These are phyloP conservation scores for Cyphomyrus discorhynchus DNA, from an alignment of 2,113 vertebrate species.

Conservation along the genomic window DNA sequence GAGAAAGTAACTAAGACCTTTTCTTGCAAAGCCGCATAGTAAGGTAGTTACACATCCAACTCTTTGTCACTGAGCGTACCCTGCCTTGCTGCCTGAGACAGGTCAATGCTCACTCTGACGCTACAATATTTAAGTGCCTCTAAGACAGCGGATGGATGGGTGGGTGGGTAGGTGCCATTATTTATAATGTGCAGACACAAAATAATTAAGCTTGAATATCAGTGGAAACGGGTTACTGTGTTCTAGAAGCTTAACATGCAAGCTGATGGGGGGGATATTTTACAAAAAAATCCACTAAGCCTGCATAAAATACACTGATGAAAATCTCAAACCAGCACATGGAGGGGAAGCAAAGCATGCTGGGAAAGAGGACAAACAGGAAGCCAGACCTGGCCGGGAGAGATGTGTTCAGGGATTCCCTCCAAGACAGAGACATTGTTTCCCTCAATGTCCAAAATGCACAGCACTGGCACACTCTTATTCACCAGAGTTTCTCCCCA, in stretches of 20 bases:
- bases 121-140: neutral
- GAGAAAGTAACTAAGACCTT: neutral
- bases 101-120: neutral
- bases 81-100: neutral
- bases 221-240: neutral
- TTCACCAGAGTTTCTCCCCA: slow-evolving; percentile 79
- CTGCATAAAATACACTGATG: neutral
- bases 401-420: slow-evolving; percentile 75
- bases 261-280: neutral
- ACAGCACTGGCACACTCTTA: slow-evolving; percentile 74
- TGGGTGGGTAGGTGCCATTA: neutral
- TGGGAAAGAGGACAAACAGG: neutral
- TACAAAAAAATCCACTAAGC: neutral
- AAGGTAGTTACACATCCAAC: neutral
- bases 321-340: neutral
- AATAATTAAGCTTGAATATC: neutral
- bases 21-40: neutral
- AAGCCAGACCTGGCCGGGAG: slow-evolving; percentile 80
- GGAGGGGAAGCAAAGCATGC: neutral
- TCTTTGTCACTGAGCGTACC: neutral
- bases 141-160: neutral
- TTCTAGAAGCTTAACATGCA: neutral
- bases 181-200: neutral
- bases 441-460: slow-evolving; percentile 76
- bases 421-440: slow-evolving; percentile 78